A percentile compares a stretch with the other conserved stretches of the same genome.
phyloP scores from a whole-genome alignment of 2,888 invertebrate genomes.

The Drosophila mercatorum region DNA sequence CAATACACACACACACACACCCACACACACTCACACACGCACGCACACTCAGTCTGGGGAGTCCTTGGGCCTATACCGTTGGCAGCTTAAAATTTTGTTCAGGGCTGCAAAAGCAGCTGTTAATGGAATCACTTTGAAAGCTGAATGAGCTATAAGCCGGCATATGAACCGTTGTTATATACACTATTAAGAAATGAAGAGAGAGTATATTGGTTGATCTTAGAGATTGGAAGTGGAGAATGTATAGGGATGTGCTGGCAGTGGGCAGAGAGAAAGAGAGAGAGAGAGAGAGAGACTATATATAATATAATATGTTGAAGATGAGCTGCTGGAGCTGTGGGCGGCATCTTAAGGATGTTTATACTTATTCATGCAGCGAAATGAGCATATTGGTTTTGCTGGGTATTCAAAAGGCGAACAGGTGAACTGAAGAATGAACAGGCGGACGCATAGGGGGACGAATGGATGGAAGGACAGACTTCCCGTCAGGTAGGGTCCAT shows the following conservation, averaged over 20 bases:
- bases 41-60: conserved; percentile 14
- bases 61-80: conserved; percentile 24
- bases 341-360: no score
- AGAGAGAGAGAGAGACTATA: no score
- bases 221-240: not conserved
- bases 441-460: no score
- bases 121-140: conserved; percentile 29
- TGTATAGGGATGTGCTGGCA: not conserved
- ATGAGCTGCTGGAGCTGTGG: not conserved
- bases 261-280: no score
- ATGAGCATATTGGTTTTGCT: no score
- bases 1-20: conserved; percentile 18
- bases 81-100: conserved; percentile 21
- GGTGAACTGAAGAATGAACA: no score
- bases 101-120: conserved; percentile 33
- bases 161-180: conserved; percentile 1
- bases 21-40: conserved; percentile 15
- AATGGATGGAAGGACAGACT: no score
- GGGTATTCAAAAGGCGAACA: no score
- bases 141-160: conserved; percentile 6
- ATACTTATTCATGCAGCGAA: no score
- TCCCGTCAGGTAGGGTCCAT: no score
- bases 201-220: not conserved
- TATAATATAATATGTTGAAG: not conserved
- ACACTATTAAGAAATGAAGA: not conserved